Evolutionary conservation across 2,113 vertebrate species (phyloP), one percentile per base, ranked within the genome.

Genomic region (Sorex araneus): DNA sequence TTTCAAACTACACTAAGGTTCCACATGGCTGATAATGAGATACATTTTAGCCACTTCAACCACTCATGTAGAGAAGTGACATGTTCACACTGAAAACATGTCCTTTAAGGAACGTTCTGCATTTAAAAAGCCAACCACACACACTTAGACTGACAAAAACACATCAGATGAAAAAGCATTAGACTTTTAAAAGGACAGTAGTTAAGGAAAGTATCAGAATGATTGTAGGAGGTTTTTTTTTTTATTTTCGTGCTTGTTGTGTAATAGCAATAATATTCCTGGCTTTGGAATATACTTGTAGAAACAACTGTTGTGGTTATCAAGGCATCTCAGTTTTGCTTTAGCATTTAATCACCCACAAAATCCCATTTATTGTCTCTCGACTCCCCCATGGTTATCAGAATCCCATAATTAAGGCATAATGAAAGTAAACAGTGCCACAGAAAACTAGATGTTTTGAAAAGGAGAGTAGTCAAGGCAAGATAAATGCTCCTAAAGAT

Each of bases 361-460:
- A 96, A 96, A 90, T 23, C 87, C 78, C 76, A 94, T 71, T 97
- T 92, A 92, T 83, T 94, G 90, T 71, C 71, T 96, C 69, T 89
- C 45, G 18, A 90, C 47, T 95, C 91, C 87, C 96, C 95, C 71
- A 50, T 83, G 71, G 91, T 79, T 87, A 97, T 96, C 95, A 93
- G 76, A 80, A 95, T 79, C 87, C 77, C 87, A 84, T 92, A 97
- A 97, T 97, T 97, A 97, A 97, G 70, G 81, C 90, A 95, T 93
- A 96, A 97, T 79, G 91, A 96, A 96, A 97, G 60, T 91, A 98
- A 98, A 97, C 92, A 97, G 78, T 91, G 76, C 92, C 94, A 96
- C 47, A 93, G 92, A 82, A 95, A 96, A 70, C 67, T 50, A 83
- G 94, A 95, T 84, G 64, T 75, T 43, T 92, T 92, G 93, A 94